phyloP scores from a whole-genome alignment of 2,888 invertebrate species.

The Glaucopsyche alexis region DNA sequence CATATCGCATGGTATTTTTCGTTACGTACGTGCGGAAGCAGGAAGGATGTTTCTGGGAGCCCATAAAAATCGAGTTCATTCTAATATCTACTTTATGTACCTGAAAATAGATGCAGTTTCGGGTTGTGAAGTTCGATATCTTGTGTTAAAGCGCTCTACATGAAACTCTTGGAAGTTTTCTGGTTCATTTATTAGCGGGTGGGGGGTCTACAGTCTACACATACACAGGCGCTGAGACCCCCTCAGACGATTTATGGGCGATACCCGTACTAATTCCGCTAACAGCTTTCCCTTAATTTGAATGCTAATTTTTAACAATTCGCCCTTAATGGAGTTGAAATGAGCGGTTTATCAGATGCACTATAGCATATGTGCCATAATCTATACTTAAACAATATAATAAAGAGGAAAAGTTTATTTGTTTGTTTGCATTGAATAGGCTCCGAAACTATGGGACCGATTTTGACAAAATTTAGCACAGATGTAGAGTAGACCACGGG shows the following conservation, averaged over 20 bases:
- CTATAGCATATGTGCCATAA: not conserved
- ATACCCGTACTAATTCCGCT: constrained; percentile 75
- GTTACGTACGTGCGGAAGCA: constrained; percentile 45
- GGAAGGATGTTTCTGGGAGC: constrained; percentile 45
- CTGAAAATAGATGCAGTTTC: constrained; percentile 54
- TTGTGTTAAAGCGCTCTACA: constrained; percentile 66
- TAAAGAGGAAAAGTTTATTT: too few species aligned
- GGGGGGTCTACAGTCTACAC: constrained; percentile 71
- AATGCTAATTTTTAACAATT: constrained; percentile 79
- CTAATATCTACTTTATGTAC: constrained; percentile 61
- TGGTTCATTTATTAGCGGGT: constrained; percentile 77
- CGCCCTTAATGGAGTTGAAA: constrained; percentile 68
- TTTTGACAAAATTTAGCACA: too few species aligned
- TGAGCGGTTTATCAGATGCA: constrained; percentile 44
- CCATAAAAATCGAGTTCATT: constrained; percentile 52
- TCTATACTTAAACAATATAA: too few species aligned
- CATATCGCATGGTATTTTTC: constrained; percentile 69
- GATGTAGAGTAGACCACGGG: too few species aligned
- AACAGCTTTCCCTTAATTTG: constrained; percentile 74
- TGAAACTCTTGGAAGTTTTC: constrained; percentile 69
- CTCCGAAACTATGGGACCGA: too few species aligned
- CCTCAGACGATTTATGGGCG: constrained; percentile 74
- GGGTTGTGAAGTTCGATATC: constrained; percentile 50
- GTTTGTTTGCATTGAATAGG: too few species aligned
- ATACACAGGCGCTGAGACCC: constrained; percentile 68